Base-by-base conservation (phyloP, 2,113 vertebrate genomes). In the Heliornis fulica region DNA sequence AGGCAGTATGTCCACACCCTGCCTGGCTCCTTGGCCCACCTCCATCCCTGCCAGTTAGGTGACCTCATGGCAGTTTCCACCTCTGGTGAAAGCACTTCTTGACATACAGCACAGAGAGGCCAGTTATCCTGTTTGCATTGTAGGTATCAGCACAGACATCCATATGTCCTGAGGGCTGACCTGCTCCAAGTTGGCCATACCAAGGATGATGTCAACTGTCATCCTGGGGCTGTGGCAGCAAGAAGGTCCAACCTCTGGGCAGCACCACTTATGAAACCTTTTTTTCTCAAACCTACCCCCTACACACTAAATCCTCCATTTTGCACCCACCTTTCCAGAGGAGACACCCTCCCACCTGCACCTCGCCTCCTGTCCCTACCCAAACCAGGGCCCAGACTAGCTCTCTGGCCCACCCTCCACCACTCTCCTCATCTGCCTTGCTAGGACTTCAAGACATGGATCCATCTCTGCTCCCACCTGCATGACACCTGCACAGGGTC, bases 61-160 rank as follows among this genome's bases (percentile, higher is more conserved):
- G 9, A 59, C 38, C 22, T 82, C 38, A 28, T 23, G 22, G 22
- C 46, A 53, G 15, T 46, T 68, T 68, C 25, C 9, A 31, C 5
- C 13, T 9, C 45, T 7, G 46, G 26, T 54, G 31, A 18, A 28
- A 72, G 38, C 40, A 25, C 31, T 48, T 29, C 25, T 60, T 46
- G 64, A 60, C 59, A 46, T 5, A 8, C 31, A 21, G 12, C 56
- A 64, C 41, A 43, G 25, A 66, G 28, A 51, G 18, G 31, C 45
- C 1, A 0, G 15, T 36, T 63, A 21, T 64, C 56, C n/a, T 53
- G 3, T 64, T 76, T 81, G 69, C 38, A 41, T n/a, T 0, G 0
- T 7, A 57, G 32, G 20, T 32, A 29, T 41, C 18, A 11, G 21
- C 76, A 65, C 45, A 69, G n/a, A 57, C 46, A n/a, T 14, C 48